Base-by-base conservation (phyloP, 2,888 invertebrate species). In the Candidula unifasciata region DNA sequence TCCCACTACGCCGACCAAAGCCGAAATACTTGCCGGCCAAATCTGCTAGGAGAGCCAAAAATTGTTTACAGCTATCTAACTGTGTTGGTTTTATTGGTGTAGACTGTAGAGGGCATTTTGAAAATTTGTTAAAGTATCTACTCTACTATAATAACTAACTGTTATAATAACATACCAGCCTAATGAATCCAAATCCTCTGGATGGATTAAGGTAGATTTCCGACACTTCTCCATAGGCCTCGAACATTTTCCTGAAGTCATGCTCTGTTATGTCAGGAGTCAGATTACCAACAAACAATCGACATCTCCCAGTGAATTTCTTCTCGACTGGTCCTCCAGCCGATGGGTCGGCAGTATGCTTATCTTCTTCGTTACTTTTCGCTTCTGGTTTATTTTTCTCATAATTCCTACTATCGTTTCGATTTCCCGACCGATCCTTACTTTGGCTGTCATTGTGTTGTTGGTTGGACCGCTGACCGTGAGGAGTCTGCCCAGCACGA, bases 151-250 rank as follows among this genome's bases (percentile, higher is more conserved):
- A n/a, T n/a, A n/a, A n/a, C n/a, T n/a, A n/a, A n/a, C n/a, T n/a
- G n/a, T n/a, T n/a, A n/a, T n/a, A n/a, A n/a, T n/a, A n/a, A n/a
- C 90, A 95, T 94, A 97, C 97, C 96, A 98, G 95, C 94, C 97
- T 96, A 82, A 99, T 96, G 93, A 99, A 99, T 52, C 98, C 99
- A 95, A 99, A 99, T 93, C 98, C 98, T 93, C 99, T 98, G 86
- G 97, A 97, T 86, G 97, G 96, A 94, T 99, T 99, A 27, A 99
- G 95, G 93, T 98, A 99, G 54, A 97, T 94, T 94, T 99, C 99
- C 21, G 97, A 96, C 77, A 96, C 95, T 95, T 99, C 98, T 64
- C 99, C 99, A 94, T 95, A 98, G 64, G 96, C 95, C 86, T 96
- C 95, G 93, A 99, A 99, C 93, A 99, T 94, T 87, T 96, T 96